Evolutionary conservation across 2,113 vertebrate genomes (phyloP).

Genomic region (Ivindomyrus marchei): DNA sequence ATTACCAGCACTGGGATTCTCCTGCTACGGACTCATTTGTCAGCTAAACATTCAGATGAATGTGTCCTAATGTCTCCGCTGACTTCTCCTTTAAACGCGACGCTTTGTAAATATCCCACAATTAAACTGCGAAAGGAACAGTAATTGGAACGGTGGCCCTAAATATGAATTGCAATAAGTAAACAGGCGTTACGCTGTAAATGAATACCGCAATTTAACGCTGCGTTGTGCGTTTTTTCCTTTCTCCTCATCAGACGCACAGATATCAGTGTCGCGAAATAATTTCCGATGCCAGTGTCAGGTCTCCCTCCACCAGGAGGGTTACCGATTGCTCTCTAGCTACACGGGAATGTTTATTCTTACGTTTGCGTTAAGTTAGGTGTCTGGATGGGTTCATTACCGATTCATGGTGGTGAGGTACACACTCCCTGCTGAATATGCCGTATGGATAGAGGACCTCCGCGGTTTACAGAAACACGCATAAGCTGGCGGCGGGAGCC

Average conservation of each 20-base stretch:
- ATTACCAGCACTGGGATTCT: constrained; percentile 29
- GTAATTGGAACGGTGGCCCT: constrained; percentile 20
- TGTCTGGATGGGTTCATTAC: background rate
- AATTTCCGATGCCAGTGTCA: background rate
- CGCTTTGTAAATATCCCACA: constrained; percentile 23
- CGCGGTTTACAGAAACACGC: background rate
- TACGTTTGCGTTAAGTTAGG: background rate
- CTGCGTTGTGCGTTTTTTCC: background rate
- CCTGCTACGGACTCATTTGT: constrained; percentile 27
- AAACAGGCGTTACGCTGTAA: background rate
- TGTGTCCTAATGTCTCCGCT: constrained; percentile 30
- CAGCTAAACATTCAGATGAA: constrained; percentile 34
- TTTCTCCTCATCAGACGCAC: background rate
- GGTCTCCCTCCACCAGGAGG: background rate
- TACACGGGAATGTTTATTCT: background rate
- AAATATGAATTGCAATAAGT: background rate
- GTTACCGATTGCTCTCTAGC: background rate
- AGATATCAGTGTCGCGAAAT: background rate
- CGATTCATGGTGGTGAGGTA: background rate
- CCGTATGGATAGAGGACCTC: background rate
- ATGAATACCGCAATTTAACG: background rate
- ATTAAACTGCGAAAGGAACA: constrained; percentile 20
- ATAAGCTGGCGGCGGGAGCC: background rate
- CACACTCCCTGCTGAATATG: background rate
- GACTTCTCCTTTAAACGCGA: constrained; percentile 24